Conservation (phyloP, 2,888 invertebrate species). For the Cantharis flavilabris region DNA sequence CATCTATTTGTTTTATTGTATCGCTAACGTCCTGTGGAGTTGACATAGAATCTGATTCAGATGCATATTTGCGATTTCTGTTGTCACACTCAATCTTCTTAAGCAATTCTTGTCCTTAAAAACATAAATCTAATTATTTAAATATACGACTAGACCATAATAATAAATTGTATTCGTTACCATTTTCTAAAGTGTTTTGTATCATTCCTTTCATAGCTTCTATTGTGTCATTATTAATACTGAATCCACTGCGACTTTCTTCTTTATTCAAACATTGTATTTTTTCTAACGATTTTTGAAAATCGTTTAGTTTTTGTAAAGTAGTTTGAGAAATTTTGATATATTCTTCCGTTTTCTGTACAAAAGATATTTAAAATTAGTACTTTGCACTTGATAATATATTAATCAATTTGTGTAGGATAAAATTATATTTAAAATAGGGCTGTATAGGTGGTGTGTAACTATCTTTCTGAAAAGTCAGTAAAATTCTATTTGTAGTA, state of each 20-base stretch:
- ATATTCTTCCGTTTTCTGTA: conserved; percentile 71
- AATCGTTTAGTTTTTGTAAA: conserved; percentile 64
- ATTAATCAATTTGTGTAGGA: too few relatives aligned
- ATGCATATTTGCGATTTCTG: conserved; percentile 51
- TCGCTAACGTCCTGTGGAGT: conserved; percentile 67
- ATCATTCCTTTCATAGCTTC: conserved; percentile 58
- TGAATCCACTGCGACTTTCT: conserved; percentile 63
- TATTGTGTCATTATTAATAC: conserved; percentile 60
- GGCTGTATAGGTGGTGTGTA: too few relatives aligned
- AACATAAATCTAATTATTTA: background rate
- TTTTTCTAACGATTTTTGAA: conserved; percentile 62
- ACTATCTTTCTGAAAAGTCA: too few relatives aligned
- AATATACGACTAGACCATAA: background rate
- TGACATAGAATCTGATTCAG: conserved; percentile 51
- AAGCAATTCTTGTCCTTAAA: conserved; percentile 54
- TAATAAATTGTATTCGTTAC: conserved; percentile 41
- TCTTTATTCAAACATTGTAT: conserved; percentile 60
- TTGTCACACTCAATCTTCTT: conserved; percentile 55
- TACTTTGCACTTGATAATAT: background rate
- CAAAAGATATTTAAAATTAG: background rate
- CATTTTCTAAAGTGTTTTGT: conserved; percentile 57
- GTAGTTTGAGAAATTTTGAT: conserved; percentile 64
- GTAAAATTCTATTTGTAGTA: too few relatives aligned
- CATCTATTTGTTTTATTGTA: conserved; percentile 63
- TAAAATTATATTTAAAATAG: too few relatives aligned